Evolutionary conservation across 2,113 vertebrate species (phyloP).

Genomic region (Aptenodytes patagonicus): DNA sequence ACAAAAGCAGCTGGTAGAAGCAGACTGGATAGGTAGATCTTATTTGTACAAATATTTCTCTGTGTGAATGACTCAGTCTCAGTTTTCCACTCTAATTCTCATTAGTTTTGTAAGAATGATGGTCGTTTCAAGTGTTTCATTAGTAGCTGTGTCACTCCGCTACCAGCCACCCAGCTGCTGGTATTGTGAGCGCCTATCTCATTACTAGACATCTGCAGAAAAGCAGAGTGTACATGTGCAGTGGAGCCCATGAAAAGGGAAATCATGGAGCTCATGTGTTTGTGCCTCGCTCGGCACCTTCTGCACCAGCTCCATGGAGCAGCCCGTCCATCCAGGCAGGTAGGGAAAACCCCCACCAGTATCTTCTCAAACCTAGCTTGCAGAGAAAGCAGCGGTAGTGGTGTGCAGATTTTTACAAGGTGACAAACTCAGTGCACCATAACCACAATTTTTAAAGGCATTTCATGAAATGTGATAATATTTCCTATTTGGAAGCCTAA

Average conservation of each 20-base stretch:
- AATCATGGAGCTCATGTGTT: accelerated
- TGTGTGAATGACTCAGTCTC: not conserved
- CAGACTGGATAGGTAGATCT: not conserved
- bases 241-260: not conserved
- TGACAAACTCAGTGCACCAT: not conserved
- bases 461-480: not conserved
- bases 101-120: not conserved
- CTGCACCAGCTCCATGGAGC: not conserved
- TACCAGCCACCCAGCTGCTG: not conserved
- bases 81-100: not conserved
- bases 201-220: not conserved
- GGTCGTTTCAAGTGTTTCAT: not conserved
- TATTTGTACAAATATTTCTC: not conserved
- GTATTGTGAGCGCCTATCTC: not conserved
- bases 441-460: not conserved
- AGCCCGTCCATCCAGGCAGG: accelerated
- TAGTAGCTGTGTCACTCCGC: not conserved
- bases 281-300: accelerated
- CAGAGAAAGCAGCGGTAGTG: accelerated
- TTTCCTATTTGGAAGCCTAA: not conserved
- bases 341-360: not conserved
- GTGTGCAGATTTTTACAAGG: not conserved
- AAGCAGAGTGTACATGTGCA: not conserved
- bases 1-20: not conserved
- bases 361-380: not conserved